Evolutionary conservation across 2,797 vertebrate species (phyloP), one percentile per base, ranked within the genome.

Genomic region (Clarias fuscus): DNA sequence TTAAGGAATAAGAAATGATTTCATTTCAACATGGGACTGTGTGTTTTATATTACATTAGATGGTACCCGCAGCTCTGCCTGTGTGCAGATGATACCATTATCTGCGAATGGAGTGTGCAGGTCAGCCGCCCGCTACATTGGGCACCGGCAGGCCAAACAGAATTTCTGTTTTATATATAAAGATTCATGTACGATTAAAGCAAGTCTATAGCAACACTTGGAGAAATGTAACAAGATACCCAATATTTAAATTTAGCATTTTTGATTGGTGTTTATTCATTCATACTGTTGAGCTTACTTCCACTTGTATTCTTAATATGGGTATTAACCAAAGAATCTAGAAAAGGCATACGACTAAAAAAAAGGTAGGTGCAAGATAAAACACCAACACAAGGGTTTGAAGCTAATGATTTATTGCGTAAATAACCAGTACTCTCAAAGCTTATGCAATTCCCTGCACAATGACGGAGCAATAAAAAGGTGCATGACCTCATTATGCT

Each of bases 391-490:
- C 24, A 22, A 13, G 17, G 30, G 59, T 67, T 80, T 14, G 11
- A 67, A 40, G 40, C 78, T 37, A 48, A 86, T 70, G 82, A 64
- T 86, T 90, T 90, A 86, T 88, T 90, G 53, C 13, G 71, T 64
- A 81, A 83, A 81, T 65, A 75, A 86, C 27, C n/a, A 72, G 73
- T 72, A 64, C 48, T 65, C 30, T 83, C 78, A 80, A 71, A 71
- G 79, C 53, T 77, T 68, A 5, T 33, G 30, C 73, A 15, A 27
- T 64, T 82, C 24, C 53, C 62, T 76, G 70, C 13, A 65, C 43
- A 81, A 30, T 14, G 58, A 71, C 48, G 82, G 82, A 86, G 68
- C 77, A 61, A 62, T 83, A 83, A 85, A 72, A 56, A 73, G 5
- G 48, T 73, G 58, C 43, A 84, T 48, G 65, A 84, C 30, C 18